Percentiles rank a stretch among this genome's conserved stretches.
phyloP scores from a whole-genome alignment of 2,797 vertebrate species.

The Hafferia zeledoni region DNA sequence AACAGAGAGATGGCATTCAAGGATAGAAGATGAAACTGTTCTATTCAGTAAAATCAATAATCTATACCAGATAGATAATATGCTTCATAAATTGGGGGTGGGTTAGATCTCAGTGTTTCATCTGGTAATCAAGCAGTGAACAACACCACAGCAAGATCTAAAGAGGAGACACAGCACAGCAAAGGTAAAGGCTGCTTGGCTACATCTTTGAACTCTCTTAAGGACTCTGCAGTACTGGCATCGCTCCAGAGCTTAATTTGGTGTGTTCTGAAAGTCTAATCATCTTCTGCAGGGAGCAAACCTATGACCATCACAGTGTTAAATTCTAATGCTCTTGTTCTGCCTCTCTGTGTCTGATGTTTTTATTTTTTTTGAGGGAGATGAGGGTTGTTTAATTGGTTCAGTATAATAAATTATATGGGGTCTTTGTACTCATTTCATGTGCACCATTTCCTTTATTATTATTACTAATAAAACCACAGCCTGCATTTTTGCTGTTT shows the following conservation, averaged over 20 bases:
- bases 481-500: neutral
- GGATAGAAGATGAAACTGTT: neutral
- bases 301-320: neutral
- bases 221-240: constrained; percentile 16
- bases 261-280: constrained; percentile 31
- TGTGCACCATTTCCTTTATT: neutral
- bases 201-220: constrained; percentile 32
- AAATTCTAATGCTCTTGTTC: neutral
- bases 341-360: neutral
- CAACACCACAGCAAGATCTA: neutral
- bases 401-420: neutral
- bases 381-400: neutral
- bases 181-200: constrained; percentile 17
- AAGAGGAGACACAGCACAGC: neutral
- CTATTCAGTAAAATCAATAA: neutral
- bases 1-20: neutral
- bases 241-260: constrained; percentile 32
- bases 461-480: neutral
- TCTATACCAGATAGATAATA: neutral
- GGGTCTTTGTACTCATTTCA: neutral
- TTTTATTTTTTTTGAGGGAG: neutral
- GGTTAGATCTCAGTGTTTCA: neutral
- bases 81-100: neutral
- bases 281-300: constrained; percentile 13
- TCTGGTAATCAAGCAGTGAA: constrained; percentile 28